A percentile compares a stretch with the other conserved stretches of the same genome.
phyloP scores from a whole-genome alignment of 2,113 vertebrate genomes.

The Parus major region DNA sequence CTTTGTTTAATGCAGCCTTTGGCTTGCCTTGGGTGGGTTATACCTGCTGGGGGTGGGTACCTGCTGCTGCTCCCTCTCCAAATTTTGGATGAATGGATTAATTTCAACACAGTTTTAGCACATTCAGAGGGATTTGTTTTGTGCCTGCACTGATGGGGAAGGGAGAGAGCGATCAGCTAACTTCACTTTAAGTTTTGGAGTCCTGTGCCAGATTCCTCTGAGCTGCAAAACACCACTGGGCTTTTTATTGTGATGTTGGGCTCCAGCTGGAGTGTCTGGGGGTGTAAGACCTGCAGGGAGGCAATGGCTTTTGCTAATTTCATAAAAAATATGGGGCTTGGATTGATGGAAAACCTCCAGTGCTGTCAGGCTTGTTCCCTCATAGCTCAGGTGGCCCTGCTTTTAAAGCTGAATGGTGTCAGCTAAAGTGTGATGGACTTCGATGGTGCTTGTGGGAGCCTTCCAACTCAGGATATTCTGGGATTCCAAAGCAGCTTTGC shows the following conservation, averaged over 20 bases:
- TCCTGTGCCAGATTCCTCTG: neutral
- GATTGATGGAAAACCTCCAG: neutral
- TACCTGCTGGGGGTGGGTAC: neutral
- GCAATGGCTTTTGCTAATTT: neutral
- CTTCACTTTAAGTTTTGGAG: neutral
- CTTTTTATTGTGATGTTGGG: neutral
- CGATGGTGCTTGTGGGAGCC: neutral
- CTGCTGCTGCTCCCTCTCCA: neutral
- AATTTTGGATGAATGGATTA: neutral
- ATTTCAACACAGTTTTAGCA: accelerated
- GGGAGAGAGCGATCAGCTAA: neutral
- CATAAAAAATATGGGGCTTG: accelerated
- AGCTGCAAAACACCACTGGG: neutral
- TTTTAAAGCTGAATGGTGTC: neutral
- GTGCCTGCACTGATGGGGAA: neutral
- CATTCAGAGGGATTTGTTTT: neutral
- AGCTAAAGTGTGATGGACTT: neutral
- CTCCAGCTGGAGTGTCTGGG: neutral
- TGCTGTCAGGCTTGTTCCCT: accelerated
- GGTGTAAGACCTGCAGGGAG: neutral
- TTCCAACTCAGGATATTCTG: neutral
- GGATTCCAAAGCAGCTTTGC: neutral
- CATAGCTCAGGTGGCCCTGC: accelerated
- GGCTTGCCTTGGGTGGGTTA: neutral
- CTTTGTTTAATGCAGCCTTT: neutral